Evolutionary conservation across 1,140 invertebrate genomes (phyloP).

Genomic region (Dendroctonus valens): DNA sequence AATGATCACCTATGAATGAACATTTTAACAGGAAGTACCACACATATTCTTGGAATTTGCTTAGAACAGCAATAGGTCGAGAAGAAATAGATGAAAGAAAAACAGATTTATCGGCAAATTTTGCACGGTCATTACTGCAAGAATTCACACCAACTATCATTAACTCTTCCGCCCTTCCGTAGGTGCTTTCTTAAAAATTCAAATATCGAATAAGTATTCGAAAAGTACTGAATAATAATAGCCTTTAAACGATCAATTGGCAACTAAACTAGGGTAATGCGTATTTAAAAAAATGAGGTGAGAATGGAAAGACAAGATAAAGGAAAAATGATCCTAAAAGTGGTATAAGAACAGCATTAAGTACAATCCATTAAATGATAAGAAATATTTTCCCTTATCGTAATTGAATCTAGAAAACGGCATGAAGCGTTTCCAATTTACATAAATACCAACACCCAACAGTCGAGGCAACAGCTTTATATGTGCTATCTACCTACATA

Average conservation of each 20-base stretch:
- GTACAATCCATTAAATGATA: constrained; percentile 46
- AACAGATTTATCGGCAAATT: no score
- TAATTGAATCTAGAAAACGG: constrained; percentile 45
- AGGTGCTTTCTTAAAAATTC: no score
- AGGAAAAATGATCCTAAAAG: constrained; percentile 27
- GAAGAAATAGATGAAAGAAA: no score
- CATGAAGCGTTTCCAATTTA: constrained; percentile 31
- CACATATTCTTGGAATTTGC: background rate
- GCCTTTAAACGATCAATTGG: background rate
- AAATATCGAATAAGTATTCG: no score
- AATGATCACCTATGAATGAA: background rate
- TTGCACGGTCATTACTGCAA: no score
- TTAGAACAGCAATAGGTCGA: background rate
- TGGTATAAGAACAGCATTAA: constrained; percentile 29
- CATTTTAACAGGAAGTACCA: no score
- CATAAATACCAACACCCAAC: constrained; percentile 29
- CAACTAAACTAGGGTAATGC: constrained; percentile 8
- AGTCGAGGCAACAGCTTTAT: constrained; percentile 7
- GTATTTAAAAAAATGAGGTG: constrained; percentile 25
- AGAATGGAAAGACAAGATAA: constrained; percentile 25
- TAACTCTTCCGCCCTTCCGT: no score
- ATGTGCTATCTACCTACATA: background rate
- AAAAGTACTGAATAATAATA: background rate
- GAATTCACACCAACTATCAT: no score
- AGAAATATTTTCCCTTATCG: constrained; percentile 44